Conservation (phyloP, 2,888 invertebrate genomes). For the Mesochorus sp. region DNA sequence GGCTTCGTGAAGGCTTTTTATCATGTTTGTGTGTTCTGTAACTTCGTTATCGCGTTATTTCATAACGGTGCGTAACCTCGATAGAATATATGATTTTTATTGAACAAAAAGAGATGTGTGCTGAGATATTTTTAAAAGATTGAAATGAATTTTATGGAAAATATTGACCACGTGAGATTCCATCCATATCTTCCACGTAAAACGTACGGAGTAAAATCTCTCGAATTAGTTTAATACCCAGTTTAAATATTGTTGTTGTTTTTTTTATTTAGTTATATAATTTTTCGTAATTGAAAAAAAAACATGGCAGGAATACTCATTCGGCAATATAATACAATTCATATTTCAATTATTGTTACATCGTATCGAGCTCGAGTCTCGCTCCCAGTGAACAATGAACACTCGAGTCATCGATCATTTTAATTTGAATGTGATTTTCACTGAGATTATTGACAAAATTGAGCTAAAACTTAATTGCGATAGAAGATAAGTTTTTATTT, state of each 20-base stretch:
- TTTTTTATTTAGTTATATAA: not conserved
- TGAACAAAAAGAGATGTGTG: not conserved
- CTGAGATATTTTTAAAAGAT: not conserved
- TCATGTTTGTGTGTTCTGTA: not conserved
- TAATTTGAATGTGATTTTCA: not conserved
- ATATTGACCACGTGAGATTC: too few species aligned
- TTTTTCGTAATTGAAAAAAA: too few species aligned
- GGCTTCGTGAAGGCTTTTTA: not conserved
- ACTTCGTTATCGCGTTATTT: not conserved
- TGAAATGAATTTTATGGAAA: not conserved
- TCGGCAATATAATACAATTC: not conserved
- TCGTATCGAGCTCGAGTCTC: not conserved
- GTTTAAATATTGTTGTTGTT: too few species aligned
- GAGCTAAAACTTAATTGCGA: not conserved
- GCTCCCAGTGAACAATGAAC: not conserved
- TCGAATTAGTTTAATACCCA: too few species aligned
- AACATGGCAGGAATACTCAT: conserved; percentile 21
- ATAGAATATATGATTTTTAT: conserved; percentile 11
- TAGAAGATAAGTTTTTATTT: not conserved
- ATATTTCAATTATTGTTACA: not conserved
- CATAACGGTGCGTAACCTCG: conserved; percentile 1
- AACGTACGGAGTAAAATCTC: too few species aligned
- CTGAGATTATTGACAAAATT: not conserved
- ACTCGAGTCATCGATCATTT: not conserved
- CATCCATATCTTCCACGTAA: too few species aligned